Percentiles rank a stretch among this genome's conserved stretches.
These are phyloP conservation scores for Xiphorhynchus elegans DNA, from an alignment of 2,113 vertebrate species.

Conservation along the genomic window DNA sequence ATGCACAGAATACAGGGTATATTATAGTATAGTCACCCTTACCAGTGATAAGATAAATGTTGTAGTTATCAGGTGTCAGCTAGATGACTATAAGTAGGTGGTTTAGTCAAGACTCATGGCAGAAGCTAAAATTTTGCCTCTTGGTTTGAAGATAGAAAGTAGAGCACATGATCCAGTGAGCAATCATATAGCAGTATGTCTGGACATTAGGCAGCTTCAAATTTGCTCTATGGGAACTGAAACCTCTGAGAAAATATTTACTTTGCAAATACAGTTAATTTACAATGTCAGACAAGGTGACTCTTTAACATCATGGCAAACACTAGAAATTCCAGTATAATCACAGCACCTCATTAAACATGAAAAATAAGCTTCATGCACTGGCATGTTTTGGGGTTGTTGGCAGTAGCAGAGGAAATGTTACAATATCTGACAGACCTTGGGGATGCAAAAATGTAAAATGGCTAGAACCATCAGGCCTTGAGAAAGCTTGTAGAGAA, in stretches of 20 bases:
- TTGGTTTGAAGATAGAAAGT: slow-evolving; percentile 8
- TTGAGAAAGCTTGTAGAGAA: neutral
- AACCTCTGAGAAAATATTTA: slow-evolving; percentile 58
- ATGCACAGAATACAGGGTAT: neutral
- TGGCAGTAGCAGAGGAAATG: neutral
- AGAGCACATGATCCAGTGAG: neutral
- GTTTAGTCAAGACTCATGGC: neutral
- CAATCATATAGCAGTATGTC: neutral
- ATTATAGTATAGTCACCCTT: neutral
- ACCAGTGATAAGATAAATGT: neutral
- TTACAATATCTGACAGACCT: neutral
- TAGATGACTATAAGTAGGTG: neutral
- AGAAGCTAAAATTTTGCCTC: slow-evolving; percentile 25
- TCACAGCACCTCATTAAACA: slow-evolving; percentile 23
- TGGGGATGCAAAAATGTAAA: neutral
- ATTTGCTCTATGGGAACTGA: slow-evolving; percentile 33
- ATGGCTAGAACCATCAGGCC: neutral
- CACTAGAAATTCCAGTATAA: slow-evolving; percentile 31
- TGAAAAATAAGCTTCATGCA: neutral
- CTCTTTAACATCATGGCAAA: slow-evolving; percentile 25
- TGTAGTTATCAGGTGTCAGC: neutral
- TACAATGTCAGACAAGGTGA: slow-evolving; percentile 39
- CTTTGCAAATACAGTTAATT: slow-evolving; percentile 45
- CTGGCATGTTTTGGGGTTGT: neutral
- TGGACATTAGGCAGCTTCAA: neutral